Conservation (phyloP, 1,140 invertebrate genomes). For the Drosophila nebulosa region DNA sequence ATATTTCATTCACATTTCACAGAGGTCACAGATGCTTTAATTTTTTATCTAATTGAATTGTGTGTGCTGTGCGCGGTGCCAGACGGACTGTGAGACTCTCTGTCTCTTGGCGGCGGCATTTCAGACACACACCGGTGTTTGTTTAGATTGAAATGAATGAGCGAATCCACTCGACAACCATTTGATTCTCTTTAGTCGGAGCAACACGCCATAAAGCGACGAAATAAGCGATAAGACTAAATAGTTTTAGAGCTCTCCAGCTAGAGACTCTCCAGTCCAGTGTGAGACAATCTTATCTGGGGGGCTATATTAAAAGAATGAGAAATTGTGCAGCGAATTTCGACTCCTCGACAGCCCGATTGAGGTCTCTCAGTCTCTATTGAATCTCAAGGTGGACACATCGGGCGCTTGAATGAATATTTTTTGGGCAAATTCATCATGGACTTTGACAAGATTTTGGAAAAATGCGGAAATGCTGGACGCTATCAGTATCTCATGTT, state of each 20-base stretch:
- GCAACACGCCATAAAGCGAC: conserved; percentile 3
- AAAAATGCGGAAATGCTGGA: conserved; percentile 84
- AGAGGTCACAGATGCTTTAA: conserved; percentile 32
- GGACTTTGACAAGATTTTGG: conserved; percentile 83
- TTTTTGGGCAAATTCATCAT: conserved; percentile 30
- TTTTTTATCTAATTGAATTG: neutral
- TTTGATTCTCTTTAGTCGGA: conserved; percentile 32
- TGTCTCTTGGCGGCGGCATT: conserved; percentile 13
- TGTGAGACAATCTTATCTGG: conserved; percentile 61
- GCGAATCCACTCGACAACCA: conserved; percentile 65
- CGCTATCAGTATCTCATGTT: conserved; percentile 84
- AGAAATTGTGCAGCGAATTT: no score
- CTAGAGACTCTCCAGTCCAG: neutral
- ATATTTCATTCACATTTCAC: conserved; percentile 28
- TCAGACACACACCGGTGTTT: conserved; percentile 35
- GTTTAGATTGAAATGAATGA: conserved; percentile 63
- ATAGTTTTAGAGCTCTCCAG: neutral
- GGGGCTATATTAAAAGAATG: neutral
- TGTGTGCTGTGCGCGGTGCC: neutral
- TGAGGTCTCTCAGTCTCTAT: conserved; percentile 58
- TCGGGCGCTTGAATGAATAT: neutral
- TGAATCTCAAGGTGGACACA: conserved; percentile 55
- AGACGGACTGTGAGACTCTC: conserved; percentile 26
- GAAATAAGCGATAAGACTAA: conserved; percentile 42
- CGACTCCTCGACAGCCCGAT: no score